Conservation (phyloP, 2,113 vertebrate species). For the Mus musculus region DNA sequence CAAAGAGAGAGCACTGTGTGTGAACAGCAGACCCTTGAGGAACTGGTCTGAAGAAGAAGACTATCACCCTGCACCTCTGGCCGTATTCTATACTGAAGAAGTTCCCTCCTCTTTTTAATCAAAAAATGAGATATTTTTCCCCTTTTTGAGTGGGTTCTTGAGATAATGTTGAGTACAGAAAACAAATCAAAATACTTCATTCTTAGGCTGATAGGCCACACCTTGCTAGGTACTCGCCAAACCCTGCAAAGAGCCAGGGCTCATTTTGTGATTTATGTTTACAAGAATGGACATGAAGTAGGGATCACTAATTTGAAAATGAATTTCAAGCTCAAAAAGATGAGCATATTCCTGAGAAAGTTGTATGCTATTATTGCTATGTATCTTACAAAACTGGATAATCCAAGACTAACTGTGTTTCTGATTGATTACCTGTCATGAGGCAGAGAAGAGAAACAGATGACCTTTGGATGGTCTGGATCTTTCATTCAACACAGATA, state of each 20-base stretch:
- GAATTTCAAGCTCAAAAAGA: constrained; percentile 34
- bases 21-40: constrained; percentile 6
- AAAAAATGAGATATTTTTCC: constrained; percentile 3
- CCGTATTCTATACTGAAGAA: neutral
- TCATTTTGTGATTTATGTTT: neutral
- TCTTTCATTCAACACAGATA: constrained; percentile 26
- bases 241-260: neutral
- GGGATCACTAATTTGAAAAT: neutral
- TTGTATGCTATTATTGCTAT: constrained; percentile 13
- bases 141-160: constrained; percentile 60
- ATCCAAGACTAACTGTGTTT: neutral
- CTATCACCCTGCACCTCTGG: neutral
- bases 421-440: neutral
- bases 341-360: neutral
- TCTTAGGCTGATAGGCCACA: neutral
- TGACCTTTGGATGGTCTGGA: neutral
- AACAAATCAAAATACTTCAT: constrained; percentile 10
- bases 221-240: constrained; percentile 15
- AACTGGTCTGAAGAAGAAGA: constrained; percentile 14
- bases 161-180: neutral
- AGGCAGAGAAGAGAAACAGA: neutral
- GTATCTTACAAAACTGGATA: constrained; percentile 5
- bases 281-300: neutral
- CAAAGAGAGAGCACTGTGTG: neutral
- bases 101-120: neutral